Evolutionary conservation across 2,797 vertebrate species (phyloP), one percentile per base, ranked within the genome.

Genomic region (Phoeniculus purpureus): DNA sequence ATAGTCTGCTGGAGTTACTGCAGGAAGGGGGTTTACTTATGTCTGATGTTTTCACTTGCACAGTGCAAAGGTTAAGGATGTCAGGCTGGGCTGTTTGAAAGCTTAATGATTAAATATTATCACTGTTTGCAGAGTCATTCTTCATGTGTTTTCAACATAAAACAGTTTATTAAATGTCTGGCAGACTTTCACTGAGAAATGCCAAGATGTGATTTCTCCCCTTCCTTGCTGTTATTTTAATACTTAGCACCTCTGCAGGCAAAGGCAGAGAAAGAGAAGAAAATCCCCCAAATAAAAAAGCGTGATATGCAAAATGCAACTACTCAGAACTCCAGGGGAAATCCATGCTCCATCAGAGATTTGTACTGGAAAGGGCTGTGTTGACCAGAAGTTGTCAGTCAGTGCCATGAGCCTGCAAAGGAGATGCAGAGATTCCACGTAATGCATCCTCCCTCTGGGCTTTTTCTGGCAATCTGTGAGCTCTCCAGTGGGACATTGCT

Each of bases 41-140:
- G 59, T 81, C 94, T 94, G 94, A 47, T 93, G 86, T 94, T 94
- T 96, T 85, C 92, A 94, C 86, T 94, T 91, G 88, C 54, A 65
- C 3, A 0, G 89, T 85, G 88, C 92, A 93, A 96, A 96, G 94
- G 94, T 94, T 93, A 96, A 92, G 66, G 67, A 75, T 87, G 81
- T 81, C 67, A 89, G 89, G 84, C 68, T 89, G 81, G 81, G 48
- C 86, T 93, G 76, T 83, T 92, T 92, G 94, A 94, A 95, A 94
- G 78, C 55, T 94, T 95, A 94, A 96, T 7, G 56, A 92, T 82
- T 48, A 48, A 48, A 22, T 48, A 48, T 48, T 94, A 94, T 93
- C 92, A 93, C 80, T 95, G 92, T 92, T 93, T 92, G 73, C 64
- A 90, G 92, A 86, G 81, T 79, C 94, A 93, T 93, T 95, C 90